Base-by-base conservation (phyloP, 2,888 invertebrate genomes). In the Cryptocheilus praepositus region DNA sequence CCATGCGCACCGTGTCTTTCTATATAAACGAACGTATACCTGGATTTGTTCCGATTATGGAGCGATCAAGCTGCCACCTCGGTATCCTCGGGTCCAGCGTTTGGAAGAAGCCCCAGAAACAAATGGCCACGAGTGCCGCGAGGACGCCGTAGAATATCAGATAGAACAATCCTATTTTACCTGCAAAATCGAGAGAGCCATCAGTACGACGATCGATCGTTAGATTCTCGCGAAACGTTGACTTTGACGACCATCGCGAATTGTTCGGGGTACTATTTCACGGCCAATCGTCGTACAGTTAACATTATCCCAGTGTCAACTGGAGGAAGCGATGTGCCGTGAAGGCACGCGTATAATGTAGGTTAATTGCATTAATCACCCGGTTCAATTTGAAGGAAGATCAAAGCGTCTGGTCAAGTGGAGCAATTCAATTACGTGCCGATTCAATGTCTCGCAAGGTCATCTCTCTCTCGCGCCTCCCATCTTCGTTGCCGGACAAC, bases 101-200 rank as follows among this genome's bases (percentile, higher is more conserved):
- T 89, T 95, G 95, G 79, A 95, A 94, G 91, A 99, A 99, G 69
- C 95, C 95, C 93, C 96, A 95, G 92, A 98, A 94, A 90, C 98
- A 97, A 73, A 97, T 95, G 19, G 97, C 94, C 74, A 98, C 98
- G 84, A 98, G 92, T 25, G 96, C 96, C 22, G 95, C 96, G 85
- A 99, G 91, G 77, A 96, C 95, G 67, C 94, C 91, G 91, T 98
- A 99, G 91, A 98, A 99, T 82, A 96, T 92, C 82, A 96, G 90
- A 91, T 99, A 99, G 92, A 99, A 99, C n/a, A 96, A 89, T 61
- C 94, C 92, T 86, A 99, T 98, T 92, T 98, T 97, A 70, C 94
- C 98, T 98, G 92, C 53, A 93, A 90, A 57, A 11, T 36, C 36
- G 36, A 36, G 8, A 36, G 11, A 49, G 7, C 55, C 52, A 55